Evolutionary conservation across 2,888 invertebrate species (phyloP), one percentile per base, ranked within the genome.

Genomic region (Troilus luridus): DNA sequence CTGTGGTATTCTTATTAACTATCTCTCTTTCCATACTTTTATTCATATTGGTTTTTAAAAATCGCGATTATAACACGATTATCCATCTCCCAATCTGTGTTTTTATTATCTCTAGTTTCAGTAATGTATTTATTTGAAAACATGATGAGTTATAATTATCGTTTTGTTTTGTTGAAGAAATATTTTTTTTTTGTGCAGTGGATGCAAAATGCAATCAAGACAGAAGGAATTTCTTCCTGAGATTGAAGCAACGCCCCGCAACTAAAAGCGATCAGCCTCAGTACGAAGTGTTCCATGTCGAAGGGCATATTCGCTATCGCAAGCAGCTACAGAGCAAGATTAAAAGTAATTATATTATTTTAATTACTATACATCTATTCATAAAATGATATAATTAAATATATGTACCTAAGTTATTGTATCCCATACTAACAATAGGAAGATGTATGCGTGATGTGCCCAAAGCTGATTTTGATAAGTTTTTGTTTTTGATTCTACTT

Each of bases 271-370:
- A 95, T 88, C 94, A 94, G 91, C 94, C 94, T 6, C 94, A 95
- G 64, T 95, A 95, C 93, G 95, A 95, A 92, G 94, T 94, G 91
- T 94, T 95, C 90, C 94, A 95, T 92, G 92, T 95, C 19, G 94
- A 94, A 54, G 95, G 95, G 1, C 93, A 94, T 64, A 93, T 95
- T 60, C 93, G 94, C 88, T 93, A 94, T 21, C 19, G 60, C 11
- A 89, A 54, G 67, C 89, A 64, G 54, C 89, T 24, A 19, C 88
- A 88, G 19, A 88, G 19, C 88, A 88, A 60, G 41, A 88, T 85
- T 21, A 92, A 90, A 90, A 91, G 92, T 92, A 85, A 90, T 91
- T 88, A 62, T 21, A 0, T 17, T 24, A 24, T 24, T 67, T 24
- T 67, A 59, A 41, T 41, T 41, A 5, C 2, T 41, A 41, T 41